Conservation (phyloP, 2,888 invertebrate species). For the Tipula lateralis region DNA sequence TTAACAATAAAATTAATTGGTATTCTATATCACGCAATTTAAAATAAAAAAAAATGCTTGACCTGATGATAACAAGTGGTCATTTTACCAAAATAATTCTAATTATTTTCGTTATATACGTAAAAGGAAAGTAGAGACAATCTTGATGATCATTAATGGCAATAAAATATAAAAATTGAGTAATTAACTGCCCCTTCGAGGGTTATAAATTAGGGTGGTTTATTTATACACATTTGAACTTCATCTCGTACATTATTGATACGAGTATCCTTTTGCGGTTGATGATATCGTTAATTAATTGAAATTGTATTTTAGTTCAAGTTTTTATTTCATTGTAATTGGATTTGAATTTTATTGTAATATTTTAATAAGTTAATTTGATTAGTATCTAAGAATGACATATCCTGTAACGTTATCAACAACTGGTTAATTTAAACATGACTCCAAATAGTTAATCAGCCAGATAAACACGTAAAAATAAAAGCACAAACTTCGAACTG, state of each 20-base stretch:
- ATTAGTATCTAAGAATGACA: background rate
- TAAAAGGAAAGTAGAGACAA: background rate
- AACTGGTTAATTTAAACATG: too few species aligned
- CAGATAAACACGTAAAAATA: too few species aligned
- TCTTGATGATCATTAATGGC: slow-evolving; percentile 25
- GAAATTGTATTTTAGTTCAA: background rate
- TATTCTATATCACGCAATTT: slow-evolving; percentile 30
- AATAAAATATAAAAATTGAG: slow-evolving; percentile 28
- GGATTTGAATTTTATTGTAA: background rate
- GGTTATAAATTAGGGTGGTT: slow-evolving; percentile 27
- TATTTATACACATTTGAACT: background rate
- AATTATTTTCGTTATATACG: background rate
- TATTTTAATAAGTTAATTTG: too few species aligned
- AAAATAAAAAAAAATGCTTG: slow-evolving; percentile 5
- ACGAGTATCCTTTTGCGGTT: background rate
- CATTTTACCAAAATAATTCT: slow-evolving; percentile 2
- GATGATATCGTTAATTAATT: slow-evolving; percentile 29
- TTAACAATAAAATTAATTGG: slow-evolving; percentile 30
- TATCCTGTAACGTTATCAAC: too few species aligned
- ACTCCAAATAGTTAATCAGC: too few species aligned
- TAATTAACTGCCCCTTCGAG: slow-evolving; percentile 29
- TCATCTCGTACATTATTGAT: background rate
- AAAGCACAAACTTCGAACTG: too few species aligned
- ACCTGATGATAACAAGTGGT: slow-evolving; percentile 29
- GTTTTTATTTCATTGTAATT: background rate